These are phyloP conservation scores for Callorhinus ursinus DNA, from an alignment of 2,113 vertebrate species.

Conservation along the genomic window DNA sequence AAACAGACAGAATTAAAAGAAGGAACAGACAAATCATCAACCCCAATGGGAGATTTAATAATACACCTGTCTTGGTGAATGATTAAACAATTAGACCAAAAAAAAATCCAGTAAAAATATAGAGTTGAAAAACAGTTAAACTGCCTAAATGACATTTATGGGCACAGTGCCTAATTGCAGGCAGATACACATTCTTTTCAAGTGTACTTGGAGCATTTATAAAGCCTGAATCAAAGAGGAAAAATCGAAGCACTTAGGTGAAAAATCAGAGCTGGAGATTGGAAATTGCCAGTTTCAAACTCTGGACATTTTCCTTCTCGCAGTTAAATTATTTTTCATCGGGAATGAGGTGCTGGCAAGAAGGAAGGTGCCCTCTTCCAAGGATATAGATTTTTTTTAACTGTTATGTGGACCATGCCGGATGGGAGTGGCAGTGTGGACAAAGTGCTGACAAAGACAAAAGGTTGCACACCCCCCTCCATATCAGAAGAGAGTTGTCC, in stretches of 20 bases:
- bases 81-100: neutral
- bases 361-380: neutral
- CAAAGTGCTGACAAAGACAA: neutral
- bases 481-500: neutral
- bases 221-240: neutral
- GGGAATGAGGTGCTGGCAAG: neutral
- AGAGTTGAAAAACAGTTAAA: slow-evolving; percentile 20
- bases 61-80: neutral
- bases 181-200: neutral
- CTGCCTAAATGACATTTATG: neutral
- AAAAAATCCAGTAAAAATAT: neutral
- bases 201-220: neutral
- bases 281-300: neutral
- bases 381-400: neutral
- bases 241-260: neutral
- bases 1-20: neutral
- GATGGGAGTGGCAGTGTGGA: neutral
- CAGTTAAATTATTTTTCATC: neutral
- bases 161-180: neutral
- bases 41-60: neutral
- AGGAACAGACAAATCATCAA: neutral
- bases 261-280: neutral
- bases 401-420: neutral
- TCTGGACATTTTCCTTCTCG: neutral
- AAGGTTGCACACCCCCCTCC: neutral